A percentile compares a stretch with the other conserved stretches of the same genome.
These are phyloP conservation scores for Psettodes erumei DNA, from an alignment of 2,113 vertebrate species.

Conservation along the genomic window DNA sequence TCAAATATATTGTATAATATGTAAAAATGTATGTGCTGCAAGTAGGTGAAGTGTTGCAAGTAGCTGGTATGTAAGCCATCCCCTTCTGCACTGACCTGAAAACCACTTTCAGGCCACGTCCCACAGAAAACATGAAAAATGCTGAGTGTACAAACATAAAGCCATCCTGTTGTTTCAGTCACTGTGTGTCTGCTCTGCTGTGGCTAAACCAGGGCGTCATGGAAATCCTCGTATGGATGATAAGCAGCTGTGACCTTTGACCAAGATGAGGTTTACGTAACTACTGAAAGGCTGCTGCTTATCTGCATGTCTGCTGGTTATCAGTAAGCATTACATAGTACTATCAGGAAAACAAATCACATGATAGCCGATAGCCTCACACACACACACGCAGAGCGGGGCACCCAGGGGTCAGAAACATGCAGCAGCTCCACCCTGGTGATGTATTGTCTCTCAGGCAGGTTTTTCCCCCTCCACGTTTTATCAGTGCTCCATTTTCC, in stretches of 20 bases:
- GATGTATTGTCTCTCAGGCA: conserved; percentile 9
- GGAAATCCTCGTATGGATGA: conserved; percentile 26
- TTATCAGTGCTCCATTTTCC: conserved; percentile 15
- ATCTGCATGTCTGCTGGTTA: neutral
- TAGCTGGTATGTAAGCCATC: neutral
- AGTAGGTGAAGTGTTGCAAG: neutral
- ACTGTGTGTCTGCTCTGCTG: neutral
- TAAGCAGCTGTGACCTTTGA: conserved; percentile 37
- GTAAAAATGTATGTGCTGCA: neutral
- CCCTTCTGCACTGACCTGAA: too few species aligned
- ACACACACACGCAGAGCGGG: neutral
- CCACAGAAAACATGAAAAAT: conserved; percentile 8
- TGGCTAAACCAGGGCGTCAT: neutral
- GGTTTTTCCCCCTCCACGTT: neutral
- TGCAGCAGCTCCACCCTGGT: conserved; percentile 13
- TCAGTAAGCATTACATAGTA: conserved; percentile 1
- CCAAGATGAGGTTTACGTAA: conserved; percentile 5
- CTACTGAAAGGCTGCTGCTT: neutral
- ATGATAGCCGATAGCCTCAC: conserved; percentile 3
- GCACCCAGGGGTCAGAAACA: conserved; percentile 16
- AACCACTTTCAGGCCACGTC: neutral
- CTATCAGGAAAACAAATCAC: neutral
- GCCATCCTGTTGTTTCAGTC: neutral
- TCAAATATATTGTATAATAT: too few species aligned
- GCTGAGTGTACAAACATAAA: neutral